phyloP scores from a whole-genome alignment of 2,888 invertebrate genomes.

The Chrysodeixis includens region DNA sequence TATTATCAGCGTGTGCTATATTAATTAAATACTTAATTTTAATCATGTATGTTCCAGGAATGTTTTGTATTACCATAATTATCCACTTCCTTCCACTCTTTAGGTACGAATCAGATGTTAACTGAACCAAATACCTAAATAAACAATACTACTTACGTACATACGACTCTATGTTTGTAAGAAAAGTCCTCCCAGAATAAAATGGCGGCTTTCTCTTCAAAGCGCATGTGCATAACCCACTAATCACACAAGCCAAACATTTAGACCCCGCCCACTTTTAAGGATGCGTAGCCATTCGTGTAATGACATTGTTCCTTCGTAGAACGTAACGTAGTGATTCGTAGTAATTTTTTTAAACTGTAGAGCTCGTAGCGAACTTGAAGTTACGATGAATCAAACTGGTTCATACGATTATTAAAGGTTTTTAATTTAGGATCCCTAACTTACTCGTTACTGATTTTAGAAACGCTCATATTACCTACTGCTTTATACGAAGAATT shows the following conservation, averaged over 20 bases:
- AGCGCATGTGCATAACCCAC: slow-evolving; percentile 41
- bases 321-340: slow-evolving; percentile 1
- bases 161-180: not conserved
- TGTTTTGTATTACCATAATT: no score
- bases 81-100: no score
- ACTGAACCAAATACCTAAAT: no score
- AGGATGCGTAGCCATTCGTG: not conserved
- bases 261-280: slow-evolving; percentile 25
- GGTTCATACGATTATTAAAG: not conserved
- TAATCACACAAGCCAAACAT: slow-evolving; percentile 1
- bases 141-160: no score
- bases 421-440: no score
- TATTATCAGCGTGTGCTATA: not conserved
- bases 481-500: no score
- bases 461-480: no score
- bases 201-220: slow-evolving; percentile 25
- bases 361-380: not conserved
- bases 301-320: not conserved
- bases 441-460: no score
- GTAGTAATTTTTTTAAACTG: not conserved
- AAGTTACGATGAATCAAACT: not conserved
- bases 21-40: not conserved
- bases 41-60: not conserved
- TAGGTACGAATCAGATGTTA: no score
- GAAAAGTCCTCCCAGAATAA: slow-evolving; percentile 6